phyloP scores from a whole-genome alignment of 1,140 invertebrate genomes.

The Homalodisca vitripennis region DNA sequence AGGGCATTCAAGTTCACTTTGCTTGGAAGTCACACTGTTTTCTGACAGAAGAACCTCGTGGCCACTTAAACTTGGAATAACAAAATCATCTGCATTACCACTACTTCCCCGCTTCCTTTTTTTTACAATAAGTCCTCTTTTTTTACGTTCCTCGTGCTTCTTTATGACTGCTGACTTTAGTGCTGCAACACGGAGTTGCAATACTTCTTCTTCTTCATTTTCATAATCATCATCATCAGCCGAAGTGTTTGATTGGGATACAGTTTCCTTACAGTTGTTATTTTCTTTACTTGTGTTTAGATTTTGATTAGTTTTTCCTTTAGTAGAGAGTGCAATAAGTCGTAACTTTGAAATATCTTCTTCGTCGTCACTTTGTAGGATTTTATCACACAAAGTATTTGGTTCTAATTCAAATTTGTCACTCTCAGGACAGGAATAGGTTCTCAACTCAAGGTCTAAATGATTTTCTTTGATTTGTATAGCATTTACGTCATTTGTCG shows the following conservation, averaged over 20 bases:
- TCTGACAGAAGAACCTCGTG: background rate
- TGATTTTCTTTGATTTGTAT: too few species aligned
- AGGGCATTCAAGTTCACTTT: too few species aligned
- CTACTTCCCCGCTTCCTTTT: background rate
- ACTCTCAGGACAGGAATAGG: too few species aligned
- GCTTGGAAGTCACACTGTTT: background rate
- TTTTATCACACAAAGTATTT: too few species aligned
- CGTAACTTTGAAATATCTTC: constrained; percentile 14
- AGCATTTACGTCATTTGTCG: too few species aligned
- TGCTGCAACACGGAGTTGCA: constrained; percentile 11
- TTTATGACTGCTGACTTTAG: constrained; percentile 18
- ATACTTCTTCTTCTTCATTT: constrained; percentile 16
- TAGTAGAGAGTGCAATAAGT: background rate
- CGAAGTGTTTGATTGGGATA: background rate
- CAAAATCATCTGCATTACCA: background rate
- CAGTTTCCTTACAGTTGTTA: background rate
- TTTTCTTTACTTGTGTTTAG: background rate
- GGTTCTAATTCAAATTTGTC: too few species aligned
- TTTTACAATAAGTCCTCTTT: constrained; percentile 12
- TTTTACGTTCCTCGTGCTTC: constrained; percentile 7
- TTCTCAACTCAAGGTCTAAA: too few species aligned
- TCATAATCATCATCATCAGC: background rate
- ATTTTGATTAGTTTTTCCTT: constrained; percentile 2
- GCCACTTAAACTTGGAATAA: background rate
- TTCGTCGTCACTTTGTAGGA: too few species aligned